A percentile compares a stretch with the other conserved stretches of the same genome.
phyloP scores from a whole-genome alignment of 2,113 vertebrate genomes.

The Todiramphus chloris region DNA sequence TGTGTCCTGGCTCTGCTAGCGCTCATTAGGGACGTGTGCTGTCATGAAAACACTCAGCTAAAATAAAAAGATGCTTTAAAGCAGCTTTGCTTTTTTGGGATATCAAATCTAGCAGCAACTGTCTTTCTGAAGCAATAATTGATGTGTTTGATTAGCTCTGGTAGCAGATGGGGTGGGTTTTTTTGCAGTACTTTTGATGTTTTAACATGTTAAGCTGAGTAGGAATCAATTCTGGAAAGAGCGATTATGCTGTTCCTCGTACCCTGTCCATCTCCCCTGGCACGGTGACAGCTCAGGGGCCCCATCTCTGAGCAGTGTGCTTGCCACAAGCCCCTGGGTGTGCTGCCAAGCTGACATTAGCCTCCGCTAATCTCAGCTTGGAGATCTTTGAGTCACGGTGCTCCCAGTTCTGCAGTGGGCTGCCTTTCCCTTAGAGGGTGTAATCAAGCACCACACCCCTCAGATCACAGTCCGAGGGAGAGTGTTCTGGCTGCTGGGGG shows the following conservation, averaged over 20 bases:
- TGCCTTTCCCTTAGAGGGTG: background rate
- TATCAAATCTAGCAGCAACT: constrained; percentile 26
- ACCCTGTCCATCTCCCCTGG: background rate
- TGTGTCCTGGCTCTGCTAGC: background rate
- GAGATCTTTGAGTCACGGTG: constrained; percentile 2
- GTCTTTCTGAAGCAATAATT: constrained; percentile 28
- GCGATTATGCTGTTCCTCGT: background rate
- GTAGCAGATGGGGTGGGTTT: background rate
- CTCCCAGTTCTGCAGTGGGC: background rate
- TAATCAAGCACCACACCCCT: background rate
- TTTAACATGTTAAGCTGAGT: constrained; percentile 8
- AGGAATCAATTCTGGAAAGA: background rate
- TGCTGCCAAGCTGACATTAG: constrained; percentile 24
- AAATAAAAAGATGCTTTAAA: constrained; percentile 35
- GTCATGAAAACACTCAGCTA: constrained; percentile 28
- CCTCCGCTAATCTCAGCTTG: constrained; percentile 3
- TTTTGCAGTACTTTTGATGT: background rate
- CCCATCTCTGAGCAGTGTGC: background rate
- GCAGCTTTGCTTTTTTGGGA: constrained; percentile 38
- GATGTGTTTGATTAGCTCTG: constrained; percentile 45
- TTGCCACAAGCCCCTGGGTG: background rate
- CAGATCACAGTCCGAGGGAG: accelerated
- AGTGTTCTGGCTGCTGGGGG: background rate
- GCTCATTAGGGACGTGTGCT: constrained; percentile 5
- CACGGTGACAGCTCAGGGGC: background rate